Conservation (phyloP, 2,113 vertebrate species). For the Leptosomus discolor region DNA sequence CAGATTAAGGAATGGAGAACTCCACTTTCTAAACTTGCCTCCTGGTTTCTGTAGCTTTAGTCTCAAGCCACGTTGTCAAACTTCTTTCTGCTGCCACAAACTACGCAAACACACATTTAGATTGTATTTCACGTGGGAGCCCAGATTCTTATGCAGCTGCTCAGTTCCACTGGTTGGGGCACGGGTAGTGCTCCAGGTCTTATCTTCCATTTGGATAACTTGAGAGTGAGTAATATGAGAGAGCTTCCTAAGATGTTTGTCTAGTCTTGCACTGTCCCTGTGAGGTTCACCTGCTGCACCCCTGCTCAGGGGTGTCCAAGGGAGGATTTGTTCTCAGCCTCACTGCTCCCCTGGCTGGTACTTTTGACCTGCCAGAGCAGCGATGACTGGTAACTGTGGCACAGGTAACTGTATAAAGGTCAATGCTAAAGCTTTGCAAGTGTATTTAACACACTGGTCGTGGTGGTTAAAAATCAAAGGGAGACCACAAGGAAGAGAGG, state of each 20-base stretch:
- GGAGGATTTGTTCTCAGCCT: background rate
- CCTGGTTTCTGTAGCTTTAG: background rate
- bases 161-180: background rate
- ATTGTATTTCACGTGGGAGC: background rate
- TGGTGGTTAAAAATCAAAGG: background rate
- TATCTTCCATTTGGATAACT: background rate
- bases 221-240: background rate
- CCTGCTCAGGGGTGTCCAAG: background rate
- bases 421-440: background rate
- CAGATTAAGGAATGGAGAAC: background rate
- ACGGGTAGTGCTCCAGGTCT: background rate
- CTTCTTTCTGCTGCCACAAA: background rate
- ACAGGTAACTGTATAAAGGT: constrained; percentile 76
- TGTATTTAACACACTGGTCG: background rate
- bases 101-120: background rate
- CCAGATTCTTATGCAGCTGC: background rate
- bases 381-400: constrained; percentile 28
- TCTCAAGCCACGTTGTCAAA: background rate
- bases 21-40: background rate
- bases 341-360: background rate
- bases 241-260: background rate
- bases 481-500: background rate
- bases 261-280: background rate
- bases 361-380: constrained; percentile 27
- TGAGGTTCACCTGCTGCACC: background rate